Conservation (phyloP, 2,888 invertebrate genomes). For the Embidobia sp. region DNA sequence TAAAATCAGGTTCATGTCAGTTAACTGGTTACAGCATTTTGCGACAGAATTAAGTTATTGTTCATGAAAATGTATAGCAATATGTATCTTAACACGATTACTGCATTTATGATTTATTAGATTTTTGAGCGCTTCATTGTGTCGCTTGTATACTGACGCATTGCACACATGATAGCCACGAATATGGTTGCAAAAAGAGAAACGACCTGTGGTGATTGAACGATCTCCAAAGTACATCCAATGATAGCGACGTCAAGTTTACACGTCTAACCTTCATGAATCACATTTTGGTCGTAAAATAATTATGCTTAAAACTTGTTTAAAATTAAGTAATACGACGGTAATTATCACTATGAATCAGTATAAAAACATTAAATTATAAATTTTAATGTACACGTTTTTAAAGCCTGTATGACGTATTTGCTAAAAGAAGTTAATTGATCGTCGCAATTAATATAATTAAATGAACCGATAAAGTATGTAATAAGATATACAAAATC, state of each 20-base stretch:
- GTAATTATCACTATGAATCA: neutral
- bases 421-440: too few species aligned
- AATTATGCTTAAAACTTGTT: constrained; percentile 1
- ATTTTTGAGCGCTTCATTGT: constrained; percentile 47
- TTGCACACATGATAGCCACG: constrained; percentile 42
- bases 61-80: too few species aligned
- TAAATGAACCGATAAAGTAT: too few species aligned
- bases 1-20: too few species aligned
- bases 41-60: too few species aligned
- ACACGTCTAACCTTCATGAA: constrained; percentile 36
- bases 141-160: constrained; percentile 50
- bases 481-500: too few species aligned
- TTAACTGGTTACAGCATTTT: too few species aligned
- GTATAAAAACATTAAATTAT: neutral
- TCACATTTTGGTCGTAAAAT: constrained; percentile 44
- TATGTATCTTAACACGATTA: too few species aligned
- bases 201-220: constrained; percentile 55
- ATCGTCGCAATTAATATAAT: too few species aligned
- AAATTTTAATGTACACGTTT: too few species aligned
- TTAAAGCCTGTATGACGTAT: too few species aligned
- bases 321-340: neutral
- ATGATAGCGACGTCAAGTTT: constrained; percentile 43
- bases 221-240: constrained; percentile 42
- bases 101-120: constrained; percentile 38
- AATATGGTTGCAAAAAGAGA: constrained; percentile 43